Conservation (phyloP, 2,113 vertebrate species). For the Anolis carolinensis region DNA sequence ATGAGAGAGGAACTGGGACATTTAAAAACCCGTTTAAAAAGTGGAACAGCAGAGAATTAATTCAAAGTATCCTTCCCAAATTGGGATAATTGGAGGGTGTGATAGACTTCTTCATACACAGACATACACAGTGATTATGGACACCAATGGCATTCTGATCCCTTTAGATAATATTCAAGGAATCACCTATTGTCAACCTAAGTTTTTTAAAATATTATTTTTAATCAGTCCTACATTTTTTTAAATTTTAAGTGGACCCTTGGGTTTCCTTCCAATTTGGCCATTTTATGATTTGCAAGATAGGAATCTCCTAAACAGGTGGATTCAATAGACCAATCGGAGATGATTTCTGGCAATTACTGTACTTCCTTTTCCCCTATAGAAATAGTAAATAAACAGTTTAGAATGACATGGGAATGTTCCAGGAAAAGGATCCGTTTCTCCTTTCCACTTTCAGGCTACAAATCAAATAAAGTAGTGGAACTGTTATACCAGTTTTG, state of each 20-base stretch:
- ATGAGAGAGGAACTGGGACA: background rate
- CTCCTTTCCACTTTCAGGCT: background rate
- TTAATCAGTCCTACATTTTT: background rate
- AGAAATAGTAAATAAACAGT: background rate
- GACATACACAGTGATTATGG: background rate
- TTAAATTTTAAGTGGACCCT: background rate
- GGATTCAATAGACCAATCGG: background rate
- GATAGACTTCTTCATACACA: no score
- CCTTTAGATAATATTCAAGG: conserved; percentile 50
- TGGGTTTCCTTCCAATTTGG: background rate
- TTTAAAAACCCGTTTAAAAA: background rate
- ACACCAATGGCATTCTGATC: conserved; percentile 50
- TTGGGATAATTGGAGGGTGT: no score
- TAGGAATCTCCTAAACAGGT: background rate
- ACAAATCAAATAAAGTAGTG: no score
- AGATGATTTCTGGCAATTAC: background rate
- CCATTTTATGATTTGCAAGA: background rate
- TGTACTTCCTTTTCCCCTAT: background rate
- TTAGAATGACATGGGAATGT: background rate
- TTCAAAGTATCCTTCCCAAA: background rate
- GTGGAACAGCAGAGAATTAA: background rate
- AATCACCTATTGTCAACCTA: conserved; percentile 36
- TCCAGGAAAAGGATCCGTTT: background rate
- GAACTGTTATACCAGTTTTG: no score
- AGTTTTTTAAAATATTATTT: conserved; percentile 15